Evolutionary conservation across 2,797 vertebrate genomes (phyloP).

Genomic region (Toxotes lorentzi): DNA sequence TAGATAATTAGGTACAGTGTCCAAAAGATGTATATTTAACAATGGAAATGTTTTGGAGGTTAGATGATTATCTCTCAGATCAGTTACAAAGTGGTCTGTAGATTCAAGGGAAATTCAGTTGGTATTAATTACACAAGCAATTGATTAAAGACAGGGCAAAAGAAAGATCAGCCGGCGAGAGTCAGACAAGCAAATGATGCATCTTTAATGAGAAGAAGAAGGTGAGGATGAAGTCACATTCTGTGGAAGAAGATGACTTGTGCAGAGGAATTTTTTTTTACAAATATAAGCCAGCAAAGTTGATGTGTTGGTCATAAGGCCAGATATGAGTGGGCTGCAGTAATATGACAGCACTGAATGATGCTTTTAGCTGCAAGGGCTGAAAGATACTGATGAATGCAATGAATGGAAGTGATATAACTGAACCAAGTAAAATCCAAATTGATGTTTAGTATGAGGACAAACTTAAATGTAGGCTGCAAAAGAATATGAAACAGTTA

Average conservation of each 20-base stretch:
- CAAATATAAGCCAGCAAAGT: not conserved
- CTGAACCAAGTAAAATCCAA: not conserved
- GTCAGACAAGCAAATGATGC: not conserved
- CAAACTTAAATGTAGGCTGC: not conserved
- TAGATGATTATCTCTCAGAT: not conserved
- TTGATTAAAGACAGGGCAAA: not conserved
- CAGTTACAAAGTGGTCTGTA: not conserved
- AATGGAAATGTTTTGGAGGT: not conserved
- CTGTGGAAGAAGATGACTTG: not conserved
- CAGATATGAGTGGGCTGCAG: not conserved
- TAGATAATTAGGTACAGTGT: too few relatives aligned
- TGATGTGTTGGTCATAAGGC: not conserved
- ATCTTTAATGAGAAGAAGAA: not conserved
- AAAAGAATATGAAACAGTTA: not conserved
- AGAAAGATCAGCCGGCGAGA: not conserved
- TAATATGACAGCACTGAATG: not conserved
- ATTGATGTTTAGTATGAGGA: not conserved
- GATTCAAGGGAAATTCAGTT: not conserved
- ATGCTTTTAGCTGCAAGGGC: not conserved
- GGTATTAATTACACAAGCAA: not conserved
- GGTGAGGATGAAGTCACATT: not conserved
- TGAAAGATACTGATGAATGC: not conserved
- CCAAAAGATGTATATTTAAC: too few relatives aligned
- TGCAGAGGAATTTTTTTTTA: not conserved
- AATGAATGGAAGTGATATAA: not conserved